phyloP scores from a whole-genome alignment of 2,113 vertebrate species.

The Castor canadensis region DNA sequence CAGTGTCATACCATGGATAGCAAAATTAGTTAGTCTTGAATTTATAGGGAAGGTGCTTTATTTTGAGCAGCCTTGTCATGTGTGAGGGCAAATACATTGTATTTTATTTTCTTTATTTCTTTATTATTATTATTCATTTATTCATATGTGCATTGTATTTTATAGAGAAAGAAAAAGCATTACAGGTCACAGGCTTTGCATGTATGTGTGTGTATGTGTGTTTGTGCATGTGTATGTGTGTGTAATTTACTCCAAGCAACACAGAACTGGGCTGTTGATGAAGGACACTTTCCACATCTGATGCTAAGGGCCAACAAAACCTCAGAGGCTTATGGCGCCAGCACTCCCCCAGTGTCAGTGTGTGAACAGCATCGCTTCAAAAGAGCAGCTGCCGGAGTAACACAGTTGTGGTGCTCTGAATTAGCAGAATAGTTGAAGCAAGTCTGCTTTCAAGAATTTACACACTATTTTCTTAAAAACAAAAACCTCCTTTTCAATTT shows the following conservation, averaged over 20 bases:
- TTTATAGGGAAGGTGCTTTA: conserved; percentile 18
- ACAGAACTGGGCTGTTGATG: background rate
- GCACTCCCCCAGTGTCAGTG: too few species aligned
- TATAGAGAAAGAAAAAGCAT: too few species aligned
- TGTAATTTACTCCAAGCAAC: background rate
- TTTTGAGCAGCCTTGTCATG: background rate
- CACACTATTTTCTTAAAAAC: background rate
- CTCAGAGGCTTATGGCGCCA: too few species aligned
- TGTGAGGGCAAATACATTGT: background rate
- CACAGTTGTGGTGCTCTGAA: background rate
- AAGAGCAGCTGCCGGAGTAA: background rate
- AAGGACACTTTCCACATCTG: too few species aligned
- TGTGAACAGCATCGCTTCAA: background rate
- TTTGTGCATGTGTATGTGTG: background rate
- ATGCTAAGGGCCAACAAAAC: too few species aligned
- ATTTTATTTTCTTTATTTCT: too few species aligned
- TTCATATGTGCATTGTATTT: too few species aligned
- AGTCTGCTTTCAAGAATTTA: conserved; percentile 17
- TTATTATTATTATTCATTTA: background rate
- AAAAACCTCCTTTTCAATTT: background rate
- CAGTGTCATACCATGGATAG: background rate
- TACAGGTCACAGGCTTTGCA: too few species aligned
- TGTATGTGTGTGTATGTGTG: too few species aligned
- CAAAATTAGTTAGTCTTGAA: background rate
- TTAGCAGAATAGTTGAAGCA: background rate